Conservation (phyloP, 2,888 invertebrate species). For the Ennomos fuscantarius region DNA sequence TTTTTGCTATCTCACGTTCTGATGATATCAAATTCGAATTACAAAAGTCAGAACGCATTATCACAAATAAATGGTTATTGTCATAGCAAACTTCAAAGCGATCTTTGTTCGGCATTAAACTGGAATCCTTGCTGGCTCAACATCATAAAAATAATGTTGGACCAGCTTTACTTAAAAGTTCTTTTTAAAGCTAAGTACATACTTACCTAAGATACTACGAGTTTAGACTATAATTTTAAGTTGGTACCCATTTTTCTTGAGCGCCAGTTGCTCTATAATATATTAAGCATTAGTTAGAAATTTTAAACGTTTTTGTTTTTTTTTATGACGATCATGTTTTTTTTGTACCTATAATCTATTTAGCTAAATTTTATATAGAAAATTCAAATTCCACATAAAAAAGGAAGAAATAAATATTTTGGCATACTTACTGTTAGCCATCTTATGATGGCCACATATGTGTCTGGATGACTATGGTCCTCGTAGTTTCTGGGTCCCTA, state of each 20-base stretch:
- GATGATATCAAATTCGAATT: slow-evolving; percentile 9
- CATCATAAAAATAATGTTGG: slow-evolving; percentile 48
- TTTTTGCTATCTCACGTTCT: not conserved
- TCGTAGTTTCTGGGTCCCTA: too few relatives aligned
- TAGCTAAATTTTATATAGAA: too few relatives aligned
- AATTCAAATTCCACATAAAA: too few relatives aligned
- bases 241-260: slow-evolving; percentile 32
- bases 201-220: slow-evolving; percentile 41
- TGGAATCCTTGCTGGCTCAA: slow-evolving; percentile 40
- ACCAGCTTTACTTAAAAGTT: slow-evolving; percentile 47
- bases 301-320: slow-evolving; percentile 6
- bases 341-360: too few relatives aligned
- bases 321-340: too few relatives aligned
- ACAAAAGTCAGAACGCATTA: slow-evolving; percentile 14
- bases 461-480: too few relatives aligned
- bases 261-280: slow-evolving; percentile 37
- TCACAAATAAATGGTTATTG: slow-evolving; percentile 13
- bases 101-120: slow-evolving; percentile 34
- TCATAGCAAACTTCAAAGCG: slow-evolving; percentile 33
- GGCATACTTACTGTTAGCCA: too few relatives aligned
- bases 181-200: slow-evolving; percentile 47
- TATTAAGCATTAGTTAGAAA: slow-evolving; percentile 35
- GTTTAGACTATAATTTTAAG: slow-evolving; percentile 39
- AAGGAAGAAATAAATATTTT: too few relatives aligned
- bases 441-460: too few relatives aligned